Conservation (phyloP, 2,888 invertebrate species). For the Keiferia lycopersicella region DNA sequence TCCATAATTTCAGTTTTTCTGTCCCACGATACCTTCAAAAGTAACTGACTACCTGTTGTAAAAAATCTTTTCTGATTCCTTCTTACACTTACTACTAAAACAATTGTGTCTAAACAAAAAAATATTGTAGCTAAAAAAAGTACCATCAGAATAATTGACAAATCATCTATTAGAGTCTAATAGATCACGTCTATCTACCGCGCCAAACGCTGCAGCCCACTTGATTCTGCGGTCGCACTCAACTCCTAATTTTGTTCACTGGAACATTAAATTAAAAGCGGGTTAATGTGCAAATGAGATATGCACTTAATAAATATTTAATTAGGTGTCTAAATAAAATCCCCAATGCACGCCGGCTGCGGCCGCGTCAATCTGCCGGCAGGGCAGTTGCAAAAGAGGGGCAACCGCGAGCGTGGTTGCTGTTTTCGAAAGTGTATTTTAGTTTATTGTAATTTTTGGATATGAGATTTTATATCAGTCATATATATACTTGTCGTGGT, state of each 20-base stretch:
- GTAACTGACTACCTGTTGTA: too few relatives aligned
- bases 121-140: neutral
- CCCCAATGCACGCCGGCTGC: conserved; percentile 56
- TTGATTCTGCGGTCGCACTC: conserved; percentile 75
- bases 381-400: conserved; percentile 54
- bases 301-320: conserved; percentile 80
- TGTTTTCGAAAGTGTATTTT: conserved; percentile 24
- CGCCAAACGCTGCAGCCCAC: conserved; percentile 53
- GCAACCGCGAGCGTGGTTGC: conserved; percentile 38
- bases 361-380: conserved; percentile 59
- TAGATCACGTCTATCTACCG: neutral
- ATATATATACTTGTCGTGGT: too few relatives aligned
- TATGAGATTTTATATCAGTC: conserved; percentile 9
- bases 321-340: conserved; percentile 80
- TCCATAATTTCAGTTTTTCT: too few relatives aligned
- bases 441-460: conserved; percentile 21
- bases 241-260: conserved; percentile 77
- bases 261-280: conserved; percentile 79
- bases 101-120: neutral
- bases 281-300: conserved; percentile 78
- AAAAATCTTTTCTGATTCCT: too few relatives aligned
- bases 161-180: neutral
- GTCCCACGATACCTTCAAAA: too few relatives aligned
- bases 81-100: too few relatives aligned
- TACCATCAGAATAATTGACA: neutral